phyloP scores from a whole-genome alignment of 2,888 invertebrate genomes.

The Hirtodrosophila trivittata region DNA sequence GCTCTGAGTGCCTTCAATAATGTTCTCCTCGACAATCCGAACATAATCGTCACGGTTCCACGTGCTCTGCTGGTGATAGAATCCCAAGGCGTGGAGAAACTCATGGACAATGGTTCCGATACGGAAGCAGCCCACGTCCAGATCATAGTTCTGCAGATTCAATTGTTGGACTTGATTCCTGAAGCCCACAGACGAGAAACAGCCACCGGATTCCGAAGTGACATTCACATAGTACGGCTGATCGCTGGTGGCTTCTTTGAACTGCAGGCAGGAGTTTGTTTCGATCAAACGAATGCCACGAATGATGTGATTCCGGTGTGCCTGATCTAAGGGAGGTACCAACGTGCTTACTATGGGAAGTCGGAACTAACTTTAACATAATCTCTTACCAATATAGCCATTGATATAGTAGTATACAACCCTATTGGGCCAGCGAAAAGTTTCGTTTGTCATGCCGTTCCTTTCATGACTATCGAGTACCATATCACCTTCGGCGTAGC shows the following conservation, averaged over 20 bases:
- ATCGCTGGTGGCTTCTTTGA: slow-evolving; percentile 86
- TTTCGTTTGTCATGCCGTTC: slow-evolving; percentile 86
- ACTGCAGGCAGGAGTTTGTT: slow-evolving; percentile 89
- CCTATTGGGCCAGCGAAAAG: slow-evolving; percentile 87
- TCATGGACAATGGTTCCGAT: slow-evolving; percentile 89
- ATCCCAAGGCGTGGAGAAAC: slow-evolving; percentile 90
- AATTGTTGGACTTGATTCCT: slow-evolving; percentile 83
- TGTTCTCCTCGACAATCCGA: slow-evolving; percentile 84
- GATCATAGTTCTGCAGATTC: slow-evolving; percentile 70
- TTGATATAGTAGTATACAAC: slow-evolving; percentile 86
- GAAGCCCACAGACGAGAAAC: slow-evolving; percentile 90
- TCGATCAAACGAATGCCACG: slow-evolving; percentile 89
- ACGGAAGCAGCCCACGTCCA: slow-evolving; percentile 81
- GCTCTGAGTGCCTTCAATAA: slow-evolving; percentile 85
- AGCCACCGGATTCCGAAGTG: slow-evolving; percentile 85
- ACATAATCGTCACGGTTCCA: slow-evolving; percentile 89
- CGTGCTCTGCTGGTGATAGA: slow-evolving; percentile 92
- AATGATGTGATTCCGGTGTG: slow-evolving; percentile 86
- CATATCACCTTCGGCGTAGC: slow-evolving; percentile 90
- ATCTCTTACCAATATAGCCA: neutral
- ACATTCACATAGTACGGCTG: slow-evolving; percentile 71
- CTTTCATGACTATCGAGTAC: slow-evolving; percentile 84
- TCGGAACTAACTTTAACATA: neutral
- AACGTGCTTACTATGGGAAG: neutral
- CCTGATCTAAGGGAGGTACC: too few species aligned